Conservation (phyloP, 2,888 invertebrate genomes). For the Microctonus aethiopoides region DNA sequence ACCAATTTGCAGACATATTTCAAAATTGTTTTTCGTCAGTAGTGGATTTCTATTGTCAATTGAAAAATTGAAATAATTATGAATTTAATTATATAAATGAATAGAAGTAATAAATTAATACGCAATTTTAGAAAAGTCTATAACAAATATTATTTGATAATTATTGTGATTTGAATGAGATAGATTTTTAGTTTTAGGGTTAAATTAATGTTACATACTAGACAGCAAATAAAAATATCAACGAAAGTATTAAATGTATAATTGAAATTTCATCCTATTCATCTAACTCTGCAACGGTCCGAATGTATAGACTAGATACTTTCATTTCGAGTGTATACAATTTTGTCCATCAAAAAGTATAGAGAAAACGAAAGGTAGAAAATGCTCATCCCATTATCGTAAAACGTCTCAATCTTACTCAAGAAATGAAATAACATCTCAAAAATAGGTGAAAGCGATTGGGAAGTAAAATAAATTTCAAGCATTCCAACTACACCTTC, state of each 20-base stretch:
- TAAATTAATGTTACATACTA: no score
- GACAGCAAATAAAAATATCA: no score
- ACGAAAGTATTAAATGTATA: not conserved
- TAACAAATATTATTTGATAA: no score
- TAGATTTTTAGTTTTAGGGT: no score
- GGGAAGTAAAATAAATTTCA: slow-evolving; percentile 32
- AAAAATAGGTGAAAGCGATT: slow-evolving; percentile 22
- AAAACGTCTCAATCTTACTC: slow-evolving; percentile 21
- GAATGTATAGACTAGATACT: slow-evolving; percentile 34
- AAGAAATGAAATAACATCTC: slow-evolving; percentile 28
- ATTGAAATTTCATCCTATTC: not conserved
- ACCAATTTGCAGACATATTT: not conserved
- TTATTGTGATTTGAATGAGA: no score
- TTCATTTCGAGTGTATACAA: slow-evolving; percentile 35
- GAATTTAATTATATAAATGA: not conserved
- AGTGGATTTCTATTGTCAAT: not conserved
- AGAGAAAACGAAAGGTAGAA: not conserved
- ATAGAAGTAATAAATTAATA: no score
- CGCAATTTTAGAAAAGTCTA: no score
- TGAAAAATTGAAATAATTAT: not conserved
- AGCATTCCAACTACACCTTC: slow-evolving; percentile 13
- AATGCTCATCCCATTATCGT: slow-evolving; percentile 37
- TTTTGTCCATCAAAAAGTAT: slow-evolving; percentile 28
- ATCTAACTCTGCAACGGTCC: not conserved
- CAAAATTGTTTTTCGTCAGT: not conserved